phyloP scores from a whole-genome alignment of 2,797 vertebrate species.

The Orestias chungarensis region DNA sequence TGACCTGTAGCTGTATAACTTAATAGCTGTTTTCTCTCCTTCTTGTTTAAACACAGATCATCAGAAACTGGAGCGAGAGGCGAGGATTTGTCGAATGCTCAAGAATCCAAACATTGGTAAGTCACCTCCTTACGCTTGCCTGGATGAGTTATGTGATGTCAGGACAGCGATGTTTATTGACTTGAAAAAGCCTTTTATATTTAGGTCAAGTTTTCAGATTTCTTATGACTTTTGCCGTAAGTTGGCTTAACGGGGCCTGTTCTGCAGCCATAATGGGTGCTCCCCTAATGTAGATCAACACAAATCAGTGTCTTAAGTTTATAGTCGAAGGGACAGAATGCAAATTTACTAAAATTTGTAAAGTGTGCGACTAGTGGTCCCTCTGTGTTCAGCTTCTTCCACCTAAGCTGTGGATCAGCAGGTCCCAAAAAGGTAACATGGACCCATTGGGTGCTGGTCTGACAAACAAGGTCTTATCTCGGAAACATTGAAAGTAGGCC shows the following conservation, averaged over 20 bases:
- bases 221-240: background rate
- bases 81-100: slow-evolving; percentile 95
- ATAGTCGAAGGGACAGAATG: no score
- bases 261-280: no score
- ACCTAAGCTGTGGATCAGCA: no score
- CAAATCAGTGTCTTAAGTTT: background rate
- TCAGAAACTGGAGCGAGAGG: slow-evolving; percentile 98
- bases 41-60: slow-evolving; percentile 85
- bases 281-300: background rate
- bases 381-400: no score
- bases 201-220: background rate
- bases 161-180: background rate
- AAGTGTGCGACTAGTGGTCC: no score
- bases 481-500: no score
- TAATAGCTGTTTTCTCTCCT: slow-evolving; percentile 12
- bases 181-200: background rate
- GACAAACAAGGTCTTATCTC: no score
- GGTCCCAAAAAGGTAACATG: no score
- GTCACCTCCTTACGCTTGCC: slow-evolving; percentile 42
- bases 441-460: no score
- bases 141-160: slow-evolving; percentile 3
- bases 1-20: background rate
- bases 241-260: background rate
- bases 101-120: slow-evolving; percentile 98
- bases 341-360: background rate